Conservation (phyloP, 2,113 vertebrate genomes). For the Motacilla alba region DNA sequence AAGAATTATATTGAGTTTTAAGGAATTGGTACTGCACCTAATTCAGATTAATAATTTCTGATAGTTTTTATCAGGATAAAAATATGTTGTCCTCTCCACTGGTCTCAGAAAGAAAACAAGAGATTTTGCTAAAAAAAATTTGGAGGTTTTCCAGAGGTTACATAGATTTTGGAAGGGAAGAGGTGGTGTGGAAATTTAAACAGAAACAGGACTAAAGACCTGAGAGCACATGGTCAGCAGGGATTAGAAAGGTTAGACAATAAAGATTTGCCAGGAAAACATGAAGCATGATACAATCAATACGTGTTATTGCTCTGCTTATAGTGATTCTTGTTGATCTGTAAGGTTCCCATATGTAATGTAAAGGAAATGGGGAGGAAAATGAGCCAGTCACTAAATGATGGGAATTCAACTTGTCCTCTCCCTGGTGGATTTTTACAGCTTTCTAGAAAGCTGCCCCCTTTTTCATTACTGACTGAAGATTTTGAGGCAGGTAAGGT, state of each 20-base stretch:
- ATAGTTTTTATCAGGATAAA: background rate
- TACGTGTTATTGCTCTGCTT: slow-evolving; percentile 1
- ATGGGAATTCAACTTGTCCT: background rate
- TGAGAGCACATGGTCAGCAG: background rate
- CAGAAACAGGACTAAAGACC: background rate
- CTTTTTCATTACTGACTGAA: slow-evolving; percentile 2
- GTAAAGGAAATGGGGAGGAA: slow-evolving; percentile 50
- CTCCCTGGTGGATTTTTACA: background rate
- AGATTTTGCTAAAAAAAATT: background rate
- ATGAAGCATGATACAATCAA: background rate
- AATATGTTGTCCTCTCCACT: background rate
- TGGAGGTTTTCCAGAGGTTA: background rate
- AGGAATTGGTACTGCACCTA: background rate
- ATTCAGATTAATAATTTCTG: background rate
- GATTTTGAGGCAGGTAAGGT: slow-evolving; percentile 12
- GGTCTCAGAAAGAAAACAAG: background rate
- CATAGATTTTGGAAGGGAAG: background rate
- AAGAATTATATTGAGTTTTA: background rate
- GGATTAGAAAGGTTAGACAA: slow-evolving; percentile 7
- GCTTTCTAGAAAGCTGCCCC: background rate
- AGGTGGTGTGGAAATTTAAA: background rate
- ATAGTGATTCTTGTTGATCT: background rate
- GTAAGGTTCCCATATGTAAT: slow-evolving; percentile 5
- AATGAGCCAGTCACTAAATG: slow-evolving; percentile 38
- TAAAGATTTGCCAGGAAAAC: slow-evolving; percentile 27